Conservation (phyloP, 2,113 vertebrate genomes). For the Hyperopisus bebe region DNA sequence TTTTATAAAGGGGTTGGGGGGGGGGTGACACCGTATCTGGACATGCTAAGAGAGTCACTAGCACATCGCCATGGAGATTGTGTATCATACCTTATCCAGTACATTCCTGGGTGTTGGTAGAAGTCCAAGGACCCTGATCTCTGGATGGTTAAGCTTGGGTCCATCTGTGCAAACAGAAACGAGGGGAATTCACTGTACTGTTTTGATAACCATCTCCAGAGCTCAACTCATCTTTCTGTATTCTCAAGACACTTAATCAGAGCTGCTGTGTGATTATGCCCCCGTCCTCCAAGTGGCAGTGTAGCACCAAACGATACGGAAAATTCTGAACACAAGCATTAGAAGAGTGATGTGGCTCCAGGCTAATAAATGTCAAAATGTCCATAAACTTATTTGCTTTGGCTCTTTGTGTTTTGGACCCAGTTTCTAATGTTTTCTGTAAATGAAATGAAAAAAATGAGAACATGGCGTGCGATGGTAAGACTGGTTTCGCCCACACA, state of each 20-base stretch:
- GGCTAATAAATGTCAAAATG: neutral
- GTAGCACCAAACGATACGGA: too few species aligned
- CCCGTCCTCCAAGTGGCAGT: neutral
- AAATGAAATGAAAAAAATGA: neutral
- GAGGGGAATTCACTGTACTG: constrained; percentile 46
- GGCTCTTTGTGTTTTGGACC: neutral
- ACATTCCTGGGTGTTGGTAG: constrained; percentile 98
- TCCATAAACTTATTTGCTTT: constrained; percentile 3
- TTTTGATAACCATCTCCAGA: neutral
- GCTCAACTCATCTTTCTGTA: neutral
- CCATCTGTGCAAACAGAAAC: constrained; percentile 93
- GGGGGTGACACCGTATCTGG: neutral
- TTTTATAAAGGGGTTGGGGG: neutral
- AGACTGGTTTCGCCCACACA: neutral
- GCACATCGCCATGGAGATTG: constrained; percentile 88
- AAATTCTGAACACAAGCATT: neutral
- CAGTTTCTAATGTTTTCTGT: neutral
- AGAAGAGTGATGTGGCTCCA: neutral
- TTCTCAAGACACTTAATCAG: neutral
- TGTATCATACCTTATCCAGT: constrained; percentile 98
- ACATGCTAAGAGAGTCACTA: constrained; percentile 69
- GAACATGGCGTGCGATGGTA: neutral
- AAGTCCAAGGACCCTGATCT: constrained; percentile 99
- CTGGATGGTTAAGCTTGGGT: constrained; percentile 99
- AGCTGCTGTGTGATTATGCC: neutral